A percentile compares a stretch with the other conserved stretches of the same genome.
Conservation (phyloP, 2,113 vertebrate genomes). For the Danionella cerebrum region DNA sequence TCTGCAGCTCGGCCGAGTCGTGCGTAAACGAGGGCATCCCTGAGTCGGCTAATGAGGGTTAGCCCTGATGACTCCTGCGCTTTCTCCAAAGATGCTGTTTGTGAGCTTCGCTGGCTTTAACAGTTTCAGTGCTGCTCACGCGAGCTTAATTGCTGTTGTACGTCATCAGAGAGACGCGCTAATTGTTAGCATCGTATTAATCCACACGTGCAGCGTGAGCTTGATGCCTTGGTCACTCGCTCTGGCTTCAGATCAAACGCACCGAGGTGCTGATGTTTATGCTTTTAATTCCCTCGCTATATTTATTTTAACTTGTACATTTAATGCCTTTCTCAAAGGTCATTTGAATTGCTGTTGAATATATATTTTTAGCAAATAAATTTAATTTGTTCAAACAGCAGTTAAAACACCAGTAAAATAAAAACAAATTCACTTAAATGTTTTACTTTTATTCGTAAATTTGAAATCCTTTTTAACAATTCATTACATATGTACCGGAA, state of each 20-base stretch:
- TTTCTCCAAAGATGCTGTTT: slow-evolving; percentile 3
- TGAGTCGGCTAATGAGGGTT: slow-evolving; percentile 7
- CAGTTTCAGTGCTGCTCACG: slow-evolving; percentile 18
- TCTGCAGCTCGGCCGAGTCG: not conserved
- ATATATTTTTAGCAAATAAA: too few species aligned
- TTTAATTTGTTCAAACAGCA: too few species aligned
- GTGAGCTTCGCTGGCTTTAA: not conserved
- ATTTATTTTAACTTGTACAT: too few species aligned
- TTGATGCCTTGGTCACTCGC: slow-evolving; percentile 11
- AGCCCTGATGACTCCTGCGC: slow-evolving; percentile 8
- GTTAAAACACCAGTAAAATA: too few species aligned
- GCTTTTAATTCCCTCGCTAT: too few species aligned
- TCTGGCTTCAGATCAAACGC: not conserved
- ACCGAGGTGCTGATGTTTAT: too few species aligned
- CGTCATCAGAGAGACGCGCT: slow-evolving; percentile 29
- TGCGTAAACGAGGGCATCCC: slow-evolving; percentile 2
- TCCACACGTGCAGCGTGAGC: not conserved
- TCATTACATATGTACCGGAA: too few species aligned
- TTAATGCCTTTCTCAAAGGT: too few species aligned
- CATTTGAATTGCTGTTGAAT: too few species aligned
- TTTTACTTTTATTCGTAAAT: too few species aligned
- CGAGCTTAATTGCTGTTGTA: not conserved
- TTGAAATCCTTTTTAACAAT: too few species aligned
- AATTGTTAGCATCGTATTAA: not conserved
- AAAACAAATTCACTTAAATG: too few species aligned